phyloP scores from a whole-genome alignment of 2,888 invertebrate species.

The Eupithecia exiguata region DNA sequence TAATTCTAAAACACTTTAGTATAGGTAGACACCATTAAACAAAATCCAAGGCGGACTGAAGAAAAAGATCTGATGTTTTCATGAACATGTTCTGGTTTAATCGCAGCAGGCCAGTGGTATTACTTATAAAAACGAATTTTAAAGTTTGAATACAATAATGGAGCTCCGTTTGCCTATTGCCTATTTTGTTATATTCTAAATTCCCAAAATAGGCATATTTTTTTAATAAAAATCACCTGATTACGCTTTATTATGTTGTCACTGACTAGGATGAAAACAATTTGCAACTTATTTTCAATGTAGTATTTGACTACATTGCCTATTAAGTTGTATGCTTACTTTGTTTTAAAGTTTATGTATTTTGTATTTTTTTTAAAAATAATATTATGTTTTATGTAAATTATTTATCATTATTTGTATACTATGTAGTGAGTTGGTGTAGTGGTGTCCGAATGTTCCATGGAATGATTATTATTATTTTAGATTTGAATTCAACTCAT shows the following conservation, averaged over 20 bases:
- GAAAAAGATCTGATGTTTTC: not conserved
- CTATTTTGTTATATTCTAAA: no score
- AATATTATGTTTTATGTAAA: not conserved
- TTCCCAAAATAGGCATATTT: no score
- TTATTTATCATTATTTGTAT: not conserved
- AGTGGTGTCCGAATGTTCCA: not conserved
- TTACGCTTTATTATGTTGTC: no score
- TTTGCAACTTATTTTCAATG: no score
- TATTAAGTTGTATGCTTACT: not conserved
- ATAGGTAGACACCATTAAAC: not conserved
- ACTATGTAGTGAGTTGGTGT: not conserved
- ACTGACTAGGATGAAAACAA: no score
- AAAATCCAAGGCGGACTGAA: not conserved
- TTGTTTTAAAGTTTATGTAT: not conserved
- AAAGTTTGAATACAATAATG: no score
- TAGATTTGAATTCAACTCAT: not conserved
- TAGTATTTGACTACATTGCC: no score
- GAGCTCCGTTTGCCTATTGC: no score
- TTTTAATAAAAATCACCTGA: no score
- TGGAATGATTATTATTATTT: not conserved
- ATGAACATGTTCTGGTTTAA: no score
- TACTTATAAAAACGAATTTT: no score
- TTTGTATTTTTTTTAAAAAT: not conserved
- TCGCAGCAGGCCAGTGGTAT: no score
- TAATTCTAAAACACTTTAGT: not conserved